These are phyloP conservation scores for Conus ventricosus DNA, from an alignment of 1,140 invertebrate species.

Conservation along the genomic window DNA sequence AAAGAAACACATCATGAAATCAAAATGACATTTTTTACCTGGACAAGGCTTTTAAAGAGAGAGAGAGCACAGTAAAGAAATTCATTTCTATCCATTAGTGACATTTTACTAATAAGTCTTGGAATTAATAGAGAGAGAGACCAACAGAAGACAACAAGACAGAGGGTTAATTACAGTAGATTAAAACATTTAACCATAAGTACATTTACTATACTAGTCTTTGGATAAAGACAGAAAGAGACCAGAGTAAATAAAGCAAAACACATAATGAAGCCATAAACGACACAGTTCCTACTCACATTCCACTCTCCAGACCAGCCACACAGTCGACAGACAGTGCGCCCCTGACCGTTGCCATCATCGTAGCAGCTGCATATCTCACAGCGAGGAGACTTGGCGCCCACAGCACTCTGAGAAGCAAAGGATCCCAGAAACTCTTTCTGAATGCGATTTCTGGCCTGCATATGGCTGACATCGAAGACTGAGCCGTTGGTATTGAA, in stretches of 20 bases:
- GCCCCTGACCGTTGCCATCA: slow-evolving; percentile 72
- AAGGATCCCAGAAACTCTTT: slow-evolving; percentile 75
- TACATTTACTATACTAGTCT: too few species aligned
- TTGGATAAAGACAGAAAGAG: neutral
- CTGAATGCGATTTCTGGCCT: slow-evolving; percentile 14
- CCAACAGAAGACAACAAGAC: too few species aligned
- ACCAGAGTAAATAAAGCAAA: neutral
- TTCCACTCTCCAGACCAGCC: slow-evolving; percentile 10
- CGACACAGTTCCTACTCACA: neutral
- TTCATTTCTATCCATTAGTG: too few species aligned
- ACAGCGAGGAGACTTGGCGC: slow-evolving; percentile 80
- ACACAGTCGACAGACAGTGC: slow-evolving; percentile 72
- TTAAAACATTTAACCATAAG: too few species aligned
- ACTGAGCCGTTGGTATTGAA: slow-evolving; percentile 87
- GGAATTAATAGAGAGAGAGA: too few species aligned
- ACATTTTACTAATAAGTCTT: too few species aligned
- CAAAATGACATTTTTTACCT: too few species aligned
- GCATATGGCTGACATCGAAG: slow-evolving; percentile 69
- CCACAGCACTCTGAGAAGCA: slow-evolving; percentile 80
- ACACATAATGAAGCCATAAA: neutral
- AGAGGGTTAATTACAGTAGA: too few species aligned
- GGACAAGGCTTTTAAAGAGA: too few species aligned
- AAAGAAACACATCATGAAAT: too few species aligned
- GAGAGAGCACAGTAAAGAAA: too few species aligned
- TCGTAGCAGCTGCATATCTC: slow-evolving; percentile 85